phyloP scores from a whole-genome alignment of 2,888 invertebrate genomes.

The Macrosoma leucophasiata region DNA sequence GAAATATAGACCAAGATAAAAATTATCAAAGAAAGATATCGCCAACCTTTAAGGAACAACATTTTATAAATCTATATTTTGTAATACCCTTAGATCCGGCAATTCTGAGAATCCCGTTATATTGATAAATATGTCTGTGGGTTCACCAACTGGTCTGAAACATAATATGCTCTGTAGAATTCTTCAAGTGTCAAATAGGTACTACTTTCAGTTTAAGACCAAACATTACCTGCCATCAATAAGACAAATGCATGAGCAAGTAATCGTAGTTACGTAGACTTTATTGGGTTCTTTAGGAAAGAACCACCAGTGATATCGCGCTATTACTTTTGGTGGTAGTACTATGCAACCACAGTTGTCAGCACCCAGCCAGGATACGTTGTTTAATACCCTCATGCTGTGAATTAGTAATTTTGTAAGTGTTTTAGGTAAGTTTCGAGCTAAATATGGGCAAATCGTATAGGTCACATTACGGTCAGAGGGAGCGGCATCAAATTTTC shows the following conservation, averaged over 20 bases:
- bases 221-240: conserved; percentile 57
- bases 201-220: too few relatives aligned
- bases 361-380: conserved; percentile 57
- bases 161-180: neutral
- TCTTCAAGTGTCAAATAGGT: too few relatives aligned
- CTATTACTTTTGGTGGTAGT: conserved; percentile 55
- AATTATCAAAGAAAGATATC: neutral
- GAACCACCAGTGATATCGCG: conserved; percentile 64
- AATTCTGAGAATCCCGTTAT: conserved; percentile 61
- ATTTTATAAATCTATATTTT: too few relatives aligned
- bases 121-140: conserved; percentile 52
- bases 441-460: too few relatives aligned
- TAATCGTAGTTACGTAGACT: conserved; percentile 56
- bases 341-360: conserved; percentile 50
- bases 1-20: too few relatives aligned
- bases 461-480: too few relatives aligned
- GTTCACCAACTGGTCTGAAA: conserved; percentile 60
- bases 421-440: too few relatives aligned
- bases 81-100: conserved; percentile 58
- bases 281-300: conserved; percentile 50
- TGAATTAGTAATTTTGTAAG: too few relatives aligned
- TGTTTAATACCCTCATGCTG: conserved; percentile 55
- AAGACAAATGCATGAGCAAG: conserved; percentile 57
- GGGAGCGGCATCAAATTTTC: too few relatives aligned
- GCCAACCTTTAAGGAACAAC: neutral